Base-by-base conservation (phyloP, 2,888 invertebrate genomes). In the Trimorus sp. region DNA sequence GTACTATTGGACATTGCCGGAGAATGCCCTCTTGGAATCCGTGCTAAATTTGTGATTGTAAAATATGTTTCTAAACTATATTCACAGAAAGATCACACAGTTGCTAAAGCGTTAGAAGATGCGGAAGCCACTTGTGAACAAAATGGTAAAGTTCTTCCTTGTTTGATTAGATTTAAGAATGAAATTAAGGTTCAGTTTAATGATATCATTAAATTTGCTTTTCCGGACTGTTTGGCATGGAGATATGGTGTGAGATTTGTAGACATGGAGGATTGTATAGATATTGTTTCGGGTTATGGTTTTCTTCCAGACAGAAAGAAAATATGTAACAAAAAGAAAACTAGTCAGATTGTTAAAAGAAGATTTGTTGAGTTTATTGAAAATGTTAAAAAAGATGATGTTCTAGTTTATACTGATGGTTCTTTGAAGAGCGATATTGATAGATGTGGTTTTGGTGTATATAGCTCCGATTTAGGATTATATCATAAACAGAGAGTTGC, bases 291-390 rank as follows among this genome's bases (percentile, higher is more conserved):
- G 1, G 51, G 51, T 1, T 51, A 51, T 51, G 7, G n/a, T 2
- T 51, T 51, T 14, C 12, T 51, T 51, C 51, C 51, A 7, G 6
- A 51, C 15, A 51, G 14, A 1, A 51, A 11, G 14, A 51, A 51
- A 51, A n/a, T 51, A 1, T 26, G 7, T 51, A 45, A 45, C n/a
- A 11, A 14, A 14, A 51, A n/a, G n/a, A 51, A 51, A 14, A 12
- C n/a, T 7, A 51, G 15, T 51, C 14, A 51, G 7, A 51, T 45
- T 45, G 45, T 45, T n/a, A 66, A 16, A 54, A 12, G n/a, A 16
- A 66, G 37, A 6, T 66, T 66, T 40, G 40, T 16, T 16, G 9
- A 53, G 9, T 40, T 53, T 40, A 54, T 66, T 53, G 40, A 12
- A 66, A 54, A 54, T 0, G 2, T 26, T n/a, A 26, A 54, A 26